Percentiles rank a stretch among this genome's conserved stretches.
Evolutionary conservation across 2,797 vertebrate species (phyloP).

Genomic region (Glossophaga mutica): DNA sequence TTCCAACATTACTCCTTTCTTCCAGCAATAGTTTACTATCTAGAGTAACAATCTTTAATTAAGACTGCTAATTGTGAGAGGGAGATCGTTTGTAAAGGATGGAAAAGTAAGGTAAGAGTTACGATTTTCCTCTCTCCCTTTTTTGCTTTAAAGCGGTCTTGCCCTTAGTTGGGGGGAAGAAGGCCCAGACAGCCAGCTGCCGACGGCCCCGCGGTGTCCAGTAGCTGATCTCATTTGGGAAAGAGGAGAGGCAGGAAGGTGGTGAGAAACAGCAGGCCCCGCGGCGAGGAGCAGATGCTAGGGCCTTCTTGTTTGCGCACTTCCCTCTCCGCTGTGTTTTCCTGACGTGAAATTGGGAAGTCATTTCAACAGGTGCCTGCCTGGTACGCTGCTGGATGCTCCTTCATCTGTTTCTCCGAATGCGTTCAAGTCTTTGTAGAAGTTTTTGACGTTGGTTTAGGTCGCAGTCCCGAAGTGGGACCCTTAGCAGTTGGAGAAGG

Average conservation of each 20-base stretch:
- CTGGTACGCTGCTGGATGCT: not conserved
- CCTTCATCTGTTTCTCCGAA: not conserved
- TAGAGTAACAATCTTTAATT: not conserved
- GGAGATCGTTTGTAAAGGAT: not conserved
- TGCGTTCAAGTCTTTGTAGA: not conserved
- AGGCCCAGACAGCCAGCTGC: not conserved
- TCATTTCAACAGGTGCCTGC: not conserved
- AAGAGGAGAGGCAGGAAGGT: not conserved
- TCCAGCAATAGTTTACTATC: not conserved
- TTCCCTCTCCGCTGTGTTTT: not conserved
- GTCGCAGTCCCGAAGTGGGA: not conserved
- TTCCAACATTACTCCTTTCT: not conserved
- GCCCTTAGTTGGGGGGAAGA: not conserved
- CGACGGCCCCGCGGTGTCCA: not conserved
- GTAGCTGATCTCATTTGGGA: not conserved
- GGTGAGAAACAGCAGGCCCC: not conserved
- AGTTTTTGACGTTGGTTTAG: not conserved
- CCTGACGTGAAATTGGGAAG: not conserved
- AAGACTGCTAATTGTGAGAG: not conserved
- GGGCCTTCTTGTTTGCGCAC: accelerated
- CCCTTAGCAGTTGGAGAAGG: not conserved
- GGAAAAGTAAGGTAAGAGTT: not conserved
- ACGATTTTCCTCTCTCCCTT: not conserved
- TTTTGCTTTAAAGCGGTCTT: not conserved
- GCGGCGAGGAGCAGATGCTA: accelerated